Base-by-base conservation (phyloP, 2,113 vertebrate species). In the Anas platyrhynchos region DNA sequence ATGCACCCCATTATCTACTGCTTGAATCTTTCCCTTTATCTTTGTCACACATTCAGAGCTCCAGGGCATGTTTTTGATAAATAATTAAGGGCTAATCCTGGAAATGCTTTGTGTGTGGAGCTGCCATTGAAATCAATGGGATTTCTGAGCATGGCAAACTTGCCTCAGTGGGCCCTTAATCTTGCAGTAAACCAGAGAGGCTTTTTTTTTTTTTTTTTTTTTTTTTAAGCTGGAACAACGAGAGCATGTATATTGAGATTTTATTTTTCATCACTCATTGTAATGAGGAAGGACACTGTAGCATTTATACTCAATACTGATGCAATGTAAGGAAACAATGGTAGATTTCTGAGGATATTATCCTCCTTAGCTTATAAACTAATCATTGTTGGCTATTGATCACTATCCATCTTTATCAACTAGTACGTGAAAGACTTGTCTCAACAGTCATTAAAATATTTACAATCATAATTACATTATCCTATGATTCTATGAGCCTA, bases 21-120 rank as follows among this genome's bases (percentile, higher is more conserved):
- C 59, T 71, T 77, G 55, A 95, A 91, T 95, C 41, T 41, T 91
- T 83, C 48, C 17, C 69, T 93, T 94, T 88, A 72, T 95, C 75
- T 94, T 83, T 93, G 41, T 61, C 69, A 74, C 55, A 23, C 22
- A 59, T n/a, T 93, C 43, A 85, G 43, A 71, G 59, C 87, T 95
- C 75, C 43, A 86, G 78, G 89, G 67, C 23, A 69, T 50, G 66
- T 31, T 89, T 94, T 92, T 95, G 87, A 62, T 92, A 94, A 92
- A 93, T 91, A 94, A 96, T 93, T 94, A 95, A 96, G n/a, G 46
- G n/a, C 59, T 95, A 88, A 88, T 88, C 67, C 59, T 93, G 72
- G 88, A 83, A 91, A 83, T 80, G 29, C 11, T 80, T 83, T 86
- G 23, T 94, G 25, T 92, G 34, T 55, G 66, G 65, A 91, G 38